phyloP scores from a whole-genome alignment of 2,113 vertebrate genomes.

The Marmota monax region DNA sequence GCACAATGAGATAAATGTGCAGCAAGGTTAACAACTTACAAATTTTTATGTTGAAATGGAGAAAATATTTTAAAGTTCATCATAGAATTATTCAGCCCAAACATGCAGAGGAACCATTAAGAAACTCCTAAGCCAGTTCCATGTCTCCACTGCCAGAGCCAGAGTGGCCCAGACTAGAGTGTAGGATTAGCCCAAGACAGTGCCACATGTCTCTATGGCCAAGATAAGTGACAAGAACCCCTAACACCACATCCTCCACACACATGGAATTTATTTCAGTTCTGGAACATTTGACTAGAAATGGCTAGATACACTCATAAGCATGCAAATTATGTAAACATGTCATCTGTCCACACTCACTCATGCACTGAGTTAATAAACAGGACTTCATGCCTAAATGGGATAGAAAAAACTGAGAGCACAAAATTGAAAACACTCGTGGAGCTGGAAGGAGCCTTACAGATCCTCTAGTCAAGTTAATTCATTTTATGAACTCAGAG shows the following conservation, averaged over 20 bases:
- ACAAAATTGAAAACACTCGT: neutral
- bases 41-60: neutral
- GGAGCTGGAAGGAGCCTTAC: neutral
- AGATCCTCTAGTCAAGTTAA: neutral
- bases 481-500: neutral
- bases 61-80: constrained; percentile 27
- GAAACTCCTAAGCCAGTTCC: neutral
- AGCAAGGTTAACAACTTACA: neutral
- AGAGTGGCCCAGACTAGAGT: neutral
- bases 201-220: neutral
- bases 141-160: neutral
- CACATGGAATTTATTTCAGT: neutral
- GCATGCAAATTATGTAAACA: neutral
- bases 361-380: neutral
- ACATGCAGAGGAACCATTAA: neutral
- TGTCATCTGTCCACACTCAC: neutral
- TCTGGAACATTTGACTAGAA: neutral
- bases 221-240: constrained; percentile 4
- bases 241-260: neutral
- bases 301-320: neutral
- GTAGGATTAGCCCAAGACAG: neutral
- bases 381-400: neutral
- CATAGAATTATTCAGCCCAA: neutral
- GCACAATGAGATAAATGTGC: neutral
- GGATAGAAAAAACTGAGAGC: neutral